A percentile compares a stretch with the other conserved stretches of the same genome.
These are phyloP conservation scores for Bolborhynchus lineola DNA, from an alignment of 2,113 vertebrate genomes.

Conservation along the genomic window DNA sequence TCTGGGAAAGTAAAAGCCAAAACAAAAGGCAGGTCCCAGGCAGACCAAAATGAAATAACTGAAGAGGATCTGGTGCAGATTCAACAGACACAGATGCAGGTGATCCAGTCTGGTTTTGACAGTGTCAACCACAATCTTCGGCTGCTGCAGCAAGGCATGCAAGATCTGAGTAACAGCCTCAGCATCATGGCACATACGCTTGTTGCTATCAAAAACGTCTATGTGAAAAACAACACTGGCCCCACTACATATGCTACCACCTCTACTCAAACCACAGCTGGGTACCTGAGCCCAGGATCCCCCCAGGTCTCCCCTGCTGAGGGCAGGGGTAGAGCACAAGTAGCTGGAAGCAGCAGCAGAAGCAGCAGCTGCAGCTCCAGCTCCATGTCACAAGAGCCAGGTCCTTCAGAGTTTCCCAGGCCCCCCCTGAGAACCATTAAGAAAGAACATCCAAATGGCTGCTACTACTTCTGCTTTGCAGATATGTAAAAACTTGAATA, in stretches of 20 bases:
- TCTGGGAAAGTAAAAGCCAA: conserved; percentile 69
- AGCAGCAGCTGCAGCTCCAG: conserved; percentile 72
- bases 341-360: conserved; percentile 66
- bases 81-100: conserved; percentile 65
- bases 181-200: conserved; percentile 62
- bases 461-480: conserved; percentile 74
- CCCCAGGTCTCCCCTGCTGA: conserved; percentile 48
- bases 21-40: conserved; percentile 55
- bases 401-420: conserved; percentile 62
- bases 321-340: conserved; percentile 44
- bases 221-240: conserved; percentile 64
- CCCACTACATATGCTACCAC: neutral
- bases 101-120: conserved; percentile 71
- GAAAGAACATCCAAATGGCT: conserved; percentile 71
- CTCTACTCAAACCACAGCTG: conserved; percentile 64
- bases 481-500: conserved; percentile 63
- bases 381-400: conserved; percentile 63
- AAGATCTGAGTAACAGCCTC: conserved; percentile 69
- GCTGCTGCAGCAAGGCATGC: conserved; percentile 70
- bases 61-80: conserved; percentile 66
- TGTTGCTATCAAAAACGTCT: conserved; percentile 64
- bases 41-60: conserved; percentile 51
- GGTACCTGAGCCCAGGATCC: conserved; percentile 65
- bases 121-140: conserved; percentile 67
- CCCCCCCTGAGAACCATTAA: conserved; percentile 63